Conservation (phyloP, 1,140 invertebrate species). For the Drosophila subpulchrella region DNA sequence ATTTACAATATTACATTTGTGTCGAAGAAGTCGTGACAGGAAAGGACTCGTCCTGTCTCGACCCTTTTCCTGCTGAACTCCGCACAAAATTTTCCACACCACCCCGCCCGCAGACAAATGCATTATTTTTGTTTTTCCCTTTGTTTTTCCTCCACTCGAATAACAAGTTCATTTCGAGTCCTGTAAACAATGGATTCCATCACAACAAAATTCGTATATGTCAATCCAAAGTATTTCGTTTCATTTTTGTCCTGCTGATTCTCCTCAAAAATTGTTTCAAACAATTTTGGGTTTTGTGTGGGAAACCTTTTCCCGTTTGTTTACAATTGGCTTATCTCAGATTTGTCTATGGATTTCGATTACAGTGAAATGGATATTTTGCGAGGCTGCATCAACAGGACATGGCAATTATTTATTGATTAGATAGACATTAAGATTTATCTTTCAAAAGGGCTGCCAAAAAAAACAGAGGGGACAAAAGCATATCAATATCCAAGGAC, state of each 20-base stretch:
- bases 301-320: constrained; percentile 35
- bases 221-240: constrained; percentile 55
- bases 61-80: constrained; percentile 29
- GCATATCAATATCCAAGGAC: constrained; percentile 15
- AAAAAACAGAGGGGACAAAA: constrained; percentile 2
- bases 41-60: constrained; percentile 19
- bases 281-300: constrained; percentile 13
- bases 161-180: constrained; percentile 56
- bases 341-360: constrained; percentile 53
- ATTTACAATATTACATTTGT: constrained; percentile 54
- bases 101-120: constrained; percentile 15
- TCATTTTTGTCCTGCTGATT: constrained; percentile 28
- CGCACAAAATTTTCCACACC: constrained; percentile 17
- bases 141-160: constrained; percentile 41
- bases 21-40: constrained; percentile 30
- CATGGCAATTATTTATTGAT: constrained; percentile 58
- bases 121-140: constrained; percentile 42
- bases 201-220: constrained; percentile 49
- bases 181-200: constrained; percentile 51
- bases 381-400: constrained; percentile 23
- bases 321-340: constrained; percentile 53
- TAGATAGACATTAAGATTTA: constrained; percentile 53
- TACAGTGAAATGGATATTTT: constrained; percentile 49
- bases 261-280: constrained; percentile 43
- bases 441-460: constrained; percentile 9